Evolutionary conservation across 2,797 vertebrate species (phyloP).

Genomic region (Merluccius polli): DNA sequence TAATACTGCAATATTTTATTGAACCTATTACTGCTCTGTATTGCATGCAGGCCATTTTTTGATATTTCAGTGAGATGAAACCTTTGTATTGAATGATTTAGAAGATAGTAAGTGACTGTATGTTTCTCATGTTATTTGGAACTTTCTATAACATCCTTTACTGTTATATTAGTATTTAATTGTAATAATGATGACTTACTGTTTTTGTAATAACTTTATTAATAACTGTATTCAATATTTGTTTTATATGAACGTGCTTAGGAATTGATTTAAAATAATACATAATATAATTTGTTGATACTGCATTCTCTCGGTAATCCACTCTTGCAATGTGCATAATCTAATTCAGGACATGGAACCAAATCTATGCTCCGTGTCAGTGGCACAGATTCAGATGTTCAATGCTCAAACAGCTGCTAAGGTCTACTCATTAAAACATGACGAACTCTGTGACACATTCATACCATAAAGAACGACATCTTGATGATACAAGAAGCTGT

Average conservation of each 20-base stretch:
- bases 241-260: not conserved
- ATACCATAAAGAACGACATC: not conserved
- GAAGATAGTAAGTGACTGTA: too few relatives aligned
- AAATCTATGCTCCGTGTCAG: not conserved
- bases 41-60: not conserved
- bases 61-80: not conserved
- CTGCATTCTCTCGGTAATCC: not conserved
- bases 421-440: not conserved
- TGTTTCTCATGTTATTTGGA: not conserved
- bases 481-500: not conserved
- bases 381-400: not conserved
- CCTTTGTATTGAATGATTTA: not conserved
- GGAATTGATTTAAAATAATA: not conserved
- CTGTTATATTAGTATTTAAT: not conserved
- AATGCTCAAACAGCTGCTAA: constrained; percentile 5
- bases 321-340: not conserved
- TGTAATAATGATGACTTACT: not conserved
- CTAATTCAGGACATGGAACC: not conserved
- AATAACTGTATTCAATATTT: not conserved
- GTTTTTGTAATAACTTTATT: not conserved
- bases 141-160: not conserved
- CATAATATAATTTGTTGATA: not conserved
- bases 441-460: not conserved
- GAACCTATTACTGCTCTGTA: not conserved
- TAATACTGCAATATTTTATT: not conserved